These are phyloP conservation scores for Xylophagus ater DNA, from an alignment of 2,888 invertebrate genomes.

Conservation along the genomic window DNA sequence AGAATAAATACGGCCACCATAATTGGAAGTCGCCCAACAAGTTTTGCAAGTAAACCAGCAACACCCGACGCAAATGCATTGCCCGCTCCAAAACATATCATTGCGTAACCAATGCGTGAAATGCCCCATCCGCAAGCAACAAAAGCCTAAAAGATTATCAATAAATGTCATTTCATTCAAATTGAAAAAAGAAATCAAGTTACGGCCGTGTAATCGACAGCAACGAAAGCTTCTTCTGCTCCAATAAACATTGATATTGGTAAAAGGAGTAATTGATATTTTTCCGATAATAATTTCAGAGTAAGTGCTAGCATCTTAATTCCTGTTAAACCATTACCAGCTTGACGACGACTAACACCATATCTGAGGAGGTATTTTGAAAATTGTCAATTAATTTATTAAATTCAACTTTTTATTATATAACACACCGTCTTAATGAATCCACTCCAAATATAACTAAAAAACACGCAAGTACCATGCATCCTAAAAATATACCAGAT, in stretches of 20 bases:
- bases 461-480: slow-evolving; percentile 63
- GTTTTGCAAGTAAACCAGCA: slow-evolving; percentile 66
- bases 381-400: too few species aligned
- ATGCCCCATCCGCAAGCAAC: slow-evolving; percentile 83
- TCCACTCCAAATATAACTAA: slow-evolving; percentile 72
- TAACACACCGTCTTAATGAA: slow-evolving; percentile 59
- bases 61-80: slow-evolving; percentile 77
- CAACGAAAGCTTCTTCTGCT: slow-evolving; percentile 84
- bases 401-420: too few species aligned
- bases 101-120: slow-evolving; percentile 82
- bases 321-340: slow-evolving; percentile 35
- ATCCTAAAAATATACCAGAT: slow-evolving; percentile 68
- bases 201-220: slow-evolving; percentile 72
- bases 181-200: slow-evolving; percentile 24
- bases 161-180: too few species aligned
- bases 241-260: slow-evolving; percentile 91
- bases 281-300: slow-evolving; percentile 60
- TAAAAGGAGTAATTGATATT: slow-evolving; percentile 70
- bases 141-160: slow-evolving; percentile 65
- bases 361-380: too few species aligned
- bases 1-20: slow-evolving; percentile 62
- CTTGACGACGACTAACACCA: slow-evolving; percentile 46
- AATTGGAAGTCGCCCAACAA: slow-evolving; percentile 68
- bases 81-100: slow-evolving; percentile 85
- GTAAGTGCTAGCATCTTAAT: slow-evolving; percentile 62